phyloP scores from a whole-genome alignment of 1,140 invertebrate genomes.

The Bombus picipes region DNA sequence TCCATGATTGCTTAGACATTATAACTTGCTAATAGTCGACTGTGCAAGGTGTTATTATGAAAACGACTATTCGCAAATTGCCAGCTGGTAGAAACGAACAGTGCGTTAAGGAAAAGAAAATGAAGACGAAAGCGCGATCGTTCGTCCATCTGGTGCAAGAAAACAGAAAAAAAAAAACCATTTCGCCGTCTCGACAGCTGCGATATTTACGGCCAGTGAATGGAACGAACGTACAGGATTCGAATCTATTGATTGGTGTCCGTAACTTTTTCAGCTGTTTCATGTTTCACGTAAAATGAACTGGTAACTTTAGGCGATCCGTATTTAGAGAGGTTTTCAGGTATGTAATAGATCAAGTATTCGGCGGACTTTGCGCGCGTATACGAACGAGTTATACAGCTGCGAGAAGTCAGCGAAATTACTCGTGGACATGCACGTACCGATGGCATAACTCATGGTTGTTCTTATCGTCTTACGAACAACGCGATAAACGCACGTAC shows the following conservation, averaged over 20 bases:
- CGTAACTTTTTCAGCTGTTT: not conserved
- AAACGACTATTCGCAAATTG: slow-evolving; percentile 52
- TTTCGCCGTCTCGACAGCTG: slow-evolving; percentile 16
- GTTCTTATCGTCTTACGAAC: slow-evolving; percentile 37
- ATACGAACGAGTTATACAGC: slow-evolving; percentile 32
- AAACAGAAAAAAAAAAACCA: not conserved
- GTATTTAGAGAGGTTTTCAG: not conserved
- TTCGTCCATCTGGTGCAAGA: not conserved
- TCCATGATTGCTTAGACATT: slow-evolving; percentile 67
- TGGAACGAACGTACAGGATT: not conserved
- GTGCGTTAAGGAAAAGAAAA: not conserved
- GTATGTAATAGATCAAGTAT: slow-evolving; percentile 1
- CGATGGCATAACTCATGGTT: not conserved
- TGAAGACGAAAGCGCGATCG: not conserved
- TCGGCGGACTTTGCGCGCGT: not conserved
- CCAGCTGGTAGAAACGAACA: slow-evolving; percentile 41
- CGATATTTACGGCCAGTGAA: slow-evolving; percentile 24
- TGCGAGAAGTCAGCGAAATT: slow-evolving; percentile 6
- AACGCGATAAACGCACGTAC: slow-evolving; percentile 45
- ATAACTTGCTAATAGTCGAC: slow-evolving; percentile 60
- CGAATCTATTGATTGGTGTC: not conserved
- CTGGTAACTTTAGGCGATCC: not conserved
- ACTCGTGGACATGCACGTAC: slow-evolving; percentile 37
- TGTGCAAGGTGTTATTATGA: slow-evolving; percentile 33
- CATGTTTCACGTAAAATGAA: slow-evolving; percentile 2